phyloP scores from a whole-genome alignment of 2,888 invertebrate genomes.

The Unio pictorum region DNA sequence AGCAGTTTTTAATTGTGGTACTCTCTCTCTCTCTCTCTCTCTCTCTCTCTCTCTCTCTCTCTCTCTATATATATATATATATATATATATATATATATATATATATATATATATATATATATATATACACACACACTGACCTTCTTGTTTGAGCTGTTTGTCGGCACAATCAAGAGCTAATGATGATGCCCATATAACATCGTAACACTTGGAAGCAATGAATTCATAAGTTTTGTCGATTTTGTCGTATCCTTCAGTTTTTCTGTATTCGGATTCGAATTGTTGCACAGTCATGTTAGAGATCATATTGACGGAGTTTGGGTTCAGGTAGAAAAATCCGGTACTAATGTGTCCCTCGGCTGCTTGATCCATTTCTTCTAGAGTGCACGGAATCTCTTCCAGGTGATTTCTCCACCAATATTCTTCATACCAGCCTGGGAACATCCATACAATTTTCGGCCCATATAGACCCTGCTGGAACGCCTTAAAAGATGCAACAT shows the following conservation, averaged over 20 bases:
- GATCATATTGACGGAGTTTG: not conserved
- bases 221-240: not conserved
- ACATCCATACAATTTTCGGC: slow-evolving; percentile 8
- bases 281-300: slow-evolving; percentile 3
- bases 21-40: too few species aligned
- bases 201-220: slow-evolving; percentile 8
- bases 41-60: too few species aligned
- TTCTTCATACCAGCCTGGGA: slow-evolving; percentile 3
- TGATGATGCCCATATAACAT: slow-evolving; percentile 12
- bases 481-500: not conserved
- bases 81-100: too few species aligned
- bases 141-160: slow-evolving; percentile 3
- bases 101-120: too few species aligned
- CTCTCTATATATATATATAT: too few species aligned
- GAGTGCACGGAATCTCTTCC: not conserved
- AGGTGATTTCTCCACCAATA: not conserved
- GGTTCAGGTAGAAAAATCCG: slow-evolving; percentile 2
- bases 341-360: slow-evolving; percentile 7
- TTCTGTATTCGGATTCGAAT: not conserved
- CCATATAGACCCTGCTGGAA: slow-evolving; percentile 3
- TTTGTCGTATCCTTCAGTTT: too few species aligned
- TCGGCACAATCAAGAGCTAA: slow-evolving; percentile 12
- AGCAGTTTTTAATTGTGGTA: too few species aligned
- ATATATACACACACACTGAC: slow-evolving; percentile 2
- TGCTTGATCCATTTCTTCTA: slow-evolving; percentile 6